Conservation (phyloP, 2,797 vertebrate genomes). For the Euphonia xanthogaster region DNA sequence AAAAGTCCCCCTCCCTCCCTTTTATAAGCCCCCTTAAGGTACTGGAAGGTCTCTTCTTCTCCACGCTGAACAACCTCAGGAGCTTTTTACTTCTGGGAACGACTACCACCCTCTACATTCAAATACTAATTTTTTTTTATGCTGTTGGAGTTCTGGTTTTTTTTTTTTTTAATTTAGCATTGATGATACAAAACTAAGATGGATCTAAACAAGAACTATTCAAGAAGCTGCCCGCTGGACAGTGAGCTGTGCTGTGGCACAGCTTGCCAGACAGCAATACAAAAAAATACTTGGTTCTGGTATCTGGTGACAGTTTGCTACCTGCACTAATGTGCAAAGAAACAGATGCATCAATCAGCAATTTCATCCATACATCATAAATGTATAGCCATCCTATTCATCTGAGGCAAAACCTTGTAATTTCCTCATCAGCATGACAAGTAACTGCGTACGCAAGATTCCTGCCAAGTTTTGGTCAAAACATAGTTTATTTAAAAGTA, state of each 20-base stretch:
- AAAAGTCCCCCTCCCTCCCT: not conserved
- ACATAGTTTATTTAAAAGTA: not conserved
- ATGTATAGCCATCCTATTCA: not conserved
- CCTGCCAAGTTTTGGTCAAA: slow-evolving; percentile 10
- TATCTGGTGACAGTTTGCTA: not conserved
- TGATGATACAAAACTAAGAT: not conserved
- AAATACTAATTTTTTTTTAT: not conserved
- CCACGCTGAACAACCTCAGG: not conserved
- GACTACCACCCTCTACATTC: not conserved
- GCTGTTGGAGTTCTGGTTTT: not conserved
- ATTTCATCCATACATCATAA: not conserved
- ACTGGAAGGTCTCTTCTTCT: not conserved
- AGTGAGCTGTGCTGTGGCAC: not conserved
- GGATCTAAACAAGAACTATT: not conserved
- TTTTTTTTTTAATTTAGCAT: not conserved
- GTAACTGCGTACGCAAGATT: not conserved
- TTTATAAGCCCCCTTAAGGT: not conserved
- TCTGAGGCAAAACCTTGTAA: not conserved
- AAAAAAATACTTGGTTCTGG: not conserved
- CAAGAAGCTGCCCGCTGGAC: accelerated
- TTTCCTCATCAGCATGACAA: not conserved
- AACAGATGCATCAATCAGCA: not conserved
- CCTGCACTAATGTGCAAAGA: not conserved
- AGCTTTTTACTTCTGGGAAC: not conserved
- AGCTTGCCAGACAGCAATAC: not conserved